Evolutionary conservation across 2,113 vertebrate species (phyloP).

Genomic region (Pomatostomus ruficeps): DNA sequence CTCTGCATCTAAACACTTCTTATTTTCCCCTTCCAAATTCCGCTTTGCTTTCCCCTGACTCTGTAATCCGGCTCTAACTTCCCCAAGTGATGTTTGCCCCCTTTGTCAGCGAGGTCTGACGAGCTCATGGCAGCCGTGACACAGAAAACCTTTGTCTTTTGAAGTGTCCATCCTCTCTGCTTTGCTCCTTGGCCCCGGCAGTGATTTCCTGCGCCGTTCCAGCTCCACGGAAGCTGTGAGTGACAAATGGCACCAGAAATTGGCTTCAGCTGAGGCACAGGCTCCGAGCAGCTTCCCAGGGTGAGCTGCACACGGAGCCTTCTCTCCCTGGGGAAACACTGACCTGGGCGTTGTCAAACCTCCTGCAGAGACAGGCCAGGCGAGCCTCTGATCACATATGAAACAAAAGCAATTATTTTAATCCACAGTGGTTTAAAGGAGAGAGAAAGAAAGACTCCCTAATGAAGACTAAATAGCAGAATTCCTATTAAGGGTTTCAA

Average conservation of each 20-base stretch:
- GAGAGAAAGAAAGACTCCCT: not conserved
- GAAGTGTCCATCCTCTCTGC: not conserved
- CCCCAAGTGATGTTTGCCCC: not conserved
- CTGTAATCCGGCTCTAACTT: not conserved
- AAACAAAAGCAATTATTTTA: slow-evolving; percentile 38
- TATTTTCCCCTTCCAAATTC: not conserved
- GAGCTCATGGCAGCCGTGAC: not conserved
- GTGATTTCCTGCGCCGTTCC: not conserved
- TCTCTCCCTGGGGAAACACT: not conserved
- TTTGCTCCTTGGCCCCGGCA: not conserved
- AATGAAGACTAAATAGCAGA: not conserved
- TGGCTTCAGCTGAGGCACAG: not conserved
- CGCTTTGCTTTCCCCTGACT: not conserved
- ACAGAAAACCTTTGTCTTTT: not conserved
- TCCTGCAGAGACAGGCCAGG: slow-evolving; percentile 16
- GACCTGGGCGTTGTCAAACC: not conserved
- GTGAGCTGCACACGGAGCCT: not conserved
- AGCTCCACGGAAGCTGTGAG: not conserved
- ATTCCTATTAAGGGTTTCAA: not conserved
- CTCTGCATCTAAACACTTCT: not conserved
- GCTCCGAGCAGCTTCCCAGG: not conserved
- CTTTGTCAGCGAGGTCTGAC: not conserved
- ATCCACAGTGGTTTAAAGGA: not conserved
- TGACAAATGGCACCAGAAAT: not conserved
- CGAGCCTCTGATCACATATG: not conserved